Conservation (phyloP, 2,888 invertebrate genomes). For the Chloromyia formosa region DNA sequence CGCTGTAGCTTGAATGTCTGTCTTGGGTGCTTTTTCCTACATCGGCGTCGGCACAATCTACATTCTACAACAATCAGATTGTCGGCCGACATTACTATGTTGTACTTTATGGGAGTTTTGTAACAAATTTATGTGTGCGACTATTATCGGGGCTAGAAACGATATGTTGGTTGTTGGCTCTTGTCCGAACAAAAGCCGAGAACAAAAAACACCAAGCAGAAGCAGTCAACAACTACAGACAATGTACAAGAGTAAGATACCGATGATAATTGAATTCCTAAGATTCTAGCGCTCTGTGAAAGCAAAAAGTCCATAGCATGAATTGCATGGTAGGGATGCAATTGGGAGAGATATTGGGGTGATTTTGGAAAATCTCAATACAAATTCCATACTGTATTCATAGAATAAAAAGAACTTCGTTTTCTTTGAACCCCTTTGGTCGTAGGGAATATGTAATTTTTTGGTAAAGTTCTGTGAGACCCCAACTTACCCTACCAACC, state of each 20-base stretch:
- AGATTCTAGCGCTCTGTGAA: slow-evolving; percentile 12
- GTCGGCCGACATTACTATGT: slow-evolving; percentile 21
- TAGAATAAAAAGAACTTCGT: too few relatives aligned
- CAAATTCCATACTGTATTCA: too few relatives aligned
- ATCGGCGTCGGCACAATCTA: slow-evolving; percentile 3
- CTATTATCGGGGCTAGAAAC: slow-evolving; percentile 15
- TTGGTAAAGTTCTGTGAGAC: too few relatives aligned
- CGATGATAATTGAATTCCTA: slow-evolving; percentile 33
- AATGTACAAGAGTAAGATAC: slow-evolving; percentile 10
- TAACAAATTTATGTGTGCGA: slow-evolving; percentile 43
- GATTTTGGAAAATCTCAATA: too few relatives aligned
- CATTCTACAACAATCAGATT: slow-evolving; percentile 12
- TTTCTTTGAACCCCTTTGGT: too few relatives aligned
- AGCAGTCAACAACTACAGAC: neutral
- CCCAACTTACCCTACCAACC: neutral
- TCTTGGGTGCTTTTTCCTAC: neutral
- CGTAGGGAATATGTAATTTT: too few relatives aligned
- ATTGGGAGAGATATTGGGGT: too few relatives aligned
- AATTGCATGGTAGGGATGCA: too few relatives aligned
- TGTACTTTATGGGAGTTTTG: neutral
- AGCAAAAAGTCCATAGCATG: too few relatives aligned
- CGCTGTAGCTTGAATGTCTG: neutral
- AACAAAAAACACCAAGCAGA: neutral
- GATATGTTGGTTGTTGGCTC: neutral
- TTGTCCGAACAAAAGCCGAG: neutral